Evolutionary conservation across 2,797 vertebrate species (phyloP).

Genomic region (Pogoniulus pusillus): DNA sequence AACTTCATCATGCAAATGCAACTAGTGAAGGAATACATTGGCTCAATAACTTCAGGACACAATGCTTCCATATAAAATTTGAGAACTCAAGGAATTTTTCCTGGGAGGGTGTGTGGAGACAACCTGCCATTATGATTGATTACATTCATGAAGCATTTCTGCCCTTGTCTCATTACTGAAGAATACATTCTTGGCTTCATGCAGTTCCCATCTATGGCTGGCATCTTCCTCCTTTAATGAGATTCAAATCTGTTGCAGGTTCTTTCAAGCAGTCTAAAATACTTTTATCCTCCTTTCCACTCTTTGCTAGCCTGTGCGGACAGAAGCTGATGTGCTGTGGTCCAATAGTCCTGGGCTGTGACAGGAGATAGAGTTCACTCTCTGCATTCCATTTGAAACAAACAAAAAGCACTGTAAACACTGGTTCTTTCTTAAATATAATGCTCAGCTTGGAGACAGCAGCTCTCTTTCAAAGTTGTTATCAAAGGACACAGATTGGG

Average conservation of each 20-base stretch:
- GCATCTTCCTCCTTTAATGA: neutral
- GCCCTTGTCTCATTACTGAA: neutral
- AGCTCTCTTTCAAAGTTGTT: neutral
- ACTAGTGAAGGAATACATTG: neutral
- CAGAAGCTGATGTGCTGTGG: neutral
- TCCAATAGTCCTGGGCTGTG: neutral
- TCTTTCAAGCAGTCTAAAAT: neutral
- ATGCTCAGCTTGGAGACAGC: neutral
- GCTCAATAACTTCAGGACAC: neutral
- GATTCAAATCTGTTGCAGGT: neutral
- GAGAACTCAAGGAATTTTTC: neutral
- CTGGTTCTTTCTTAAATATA: neutral
- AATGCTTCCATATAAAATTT: neutral
- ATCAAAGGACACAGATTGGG: neutral
- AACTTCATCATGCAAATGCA: neutral
- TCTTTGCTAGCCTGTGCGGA: neutral
- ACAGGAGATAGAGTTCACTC: accelerated
- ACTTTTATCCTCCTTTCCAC: neutral
- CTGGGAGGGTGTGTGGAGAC: neutral
- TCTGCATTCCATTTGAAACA: neutral
- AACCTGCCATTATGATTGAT: neutral
- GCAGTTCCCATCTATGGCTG: neutral
- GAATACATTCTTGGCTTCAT: neutral
- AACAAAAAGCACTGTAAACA: neutral
- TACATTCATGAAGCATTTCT: neutral